A percentile compares a stretch with the other conserved stretches of the same genome.
phyloP scores from a whole-genome alignment of 2,888 invertebrate genomes.

The Calliopum simillimum region DNA sequence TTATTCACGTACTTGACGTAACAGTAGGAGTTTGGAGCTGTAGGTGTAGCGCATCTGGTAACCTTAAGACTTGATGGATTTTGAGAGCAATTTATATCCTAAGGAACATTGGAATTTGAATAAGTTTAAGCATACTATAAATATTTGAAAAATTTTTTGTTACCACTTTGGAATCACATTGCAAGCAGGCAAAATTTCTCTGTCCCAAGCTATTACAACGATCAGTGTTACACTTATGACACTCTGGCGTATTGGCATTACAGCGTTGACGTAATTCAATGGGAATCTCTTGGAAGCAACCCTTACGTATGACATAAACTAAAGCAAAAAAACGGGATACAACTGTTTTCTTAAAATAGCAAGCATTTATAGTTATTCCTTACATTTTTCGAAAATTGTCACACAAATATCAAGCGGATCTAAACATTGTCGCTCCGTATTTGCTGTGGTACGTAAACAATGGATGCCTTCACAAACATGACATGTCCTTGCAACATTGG shows the following conservation, averaged over 20 bases:
- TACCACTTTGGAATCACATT: conserved; percentile 58
- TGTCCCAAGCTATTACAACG: conserved; percentile 61
- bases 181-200: conserved; percentile 54
- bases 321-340: background rate
- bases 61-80: conserved; percentile 48
- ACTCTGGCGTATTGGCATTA: conserved; percentile 47
- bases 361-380: conserved; percentile 32
- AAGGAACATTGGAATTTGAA: background rate
- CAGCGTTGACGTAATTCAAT: conserved; percentile 54
- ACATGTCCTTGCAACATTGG: conserved; percentile 54
- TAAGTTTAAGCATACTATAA: background rate
- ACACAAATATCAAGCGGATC: conserved; percentile 62
- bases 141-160: background rate
- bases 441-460: conserved; percentile 55
- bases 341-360: background rate
- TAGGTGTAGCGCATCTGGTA: conserved; percentile 54
- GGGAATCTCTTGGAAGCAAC: conserved; percentile 60
- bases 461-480: conserved; percentile 59
- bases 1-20: conserved; percentile 53
- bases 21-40: conserved; percentile 60
- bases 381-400: conserved; percentile 60
- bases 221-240: conserved; percentile 60
- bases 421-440: conserved; percentile 50
- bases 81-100: conserved; percentile 54
- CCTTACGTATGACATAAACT: conserved; percentile 53